Evolutionary conservation across 2,888 invertebrate species (phyloP).

Genomic region (Cacoxenus indagator): DNA sequence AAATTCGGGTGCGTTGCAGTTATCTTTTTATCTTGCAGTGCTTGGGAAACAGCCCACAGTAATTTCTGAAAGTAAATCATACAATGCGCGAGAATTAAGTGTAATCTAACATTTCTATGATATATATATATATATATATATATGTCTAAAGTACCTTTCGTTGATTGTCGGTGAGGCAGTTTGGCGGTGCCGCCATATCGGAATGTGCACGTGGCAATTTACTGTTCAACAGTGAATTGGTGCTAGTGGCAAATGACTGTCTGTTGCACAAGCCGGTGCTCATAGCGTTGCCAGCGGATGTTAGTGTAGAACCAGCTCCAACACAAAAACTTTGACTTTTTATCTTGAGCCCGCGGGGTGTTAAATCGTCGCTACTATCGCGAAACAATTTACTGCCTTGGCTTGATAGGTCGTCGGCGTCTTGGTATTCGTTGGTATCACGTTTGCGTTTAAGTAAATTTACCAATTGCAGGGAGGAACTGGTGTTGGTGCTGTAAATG

Average conservation of each 20-base stretch:
- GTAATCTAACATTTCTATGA: too few relatives aligned
- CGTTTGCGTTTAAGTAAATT: slow-evolving; percentile 66
- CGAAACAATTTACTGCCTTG: slow-evolving; percentile 59
- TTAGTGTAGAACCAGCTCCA: slow-evolving; percentile 62
- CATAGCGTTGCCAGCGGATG: slow-evolving; percentile 20
- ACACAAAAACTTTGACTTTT: slow-evolving; percentile 71
- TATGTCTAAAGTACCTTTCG: slow-evolving; percentile 53
- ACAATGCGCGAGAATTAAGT: too few relatives aligned
- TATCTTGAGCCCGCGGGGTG: slow-evolving; percentile 67
- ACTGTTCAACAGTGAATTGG: slow-evolving; percentile 40
- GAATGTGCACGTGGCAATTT: slow-evolving; percentile 57
- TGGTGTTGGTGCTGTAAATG: slow-evolving; percentile 32
- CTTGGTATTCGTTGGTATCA: slow-evolving; percentile 51
- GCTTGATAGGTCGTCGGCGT: slow-evolving; percentile 48
- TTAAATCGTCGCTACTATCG: slow-evolving; percentile 44
- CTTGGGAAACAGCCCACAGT: slow-evolving; percentile 85
- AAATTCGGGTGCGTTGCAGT: slow-evolving; percentile 78
- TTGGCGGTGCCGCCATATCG: slow-evolving; percentile 51
- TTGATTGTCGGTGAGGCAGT: slow-evolving; percentile 67
- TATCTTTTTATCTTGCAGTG: slow-evolving; percentile 80
- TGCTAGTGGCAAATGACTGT: slow-evolving; percentile 36
- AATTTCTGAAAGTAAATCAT: too few relatives aligned
- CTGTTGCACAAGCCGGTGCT: slow-evolving; percentile 40
- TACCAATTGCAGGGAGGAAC: slow-evolving; percentile 47
- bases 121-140: too few relatives aligned